These are phyloP conservation scores for Lytechinus pictus DNA, from an alignment of 35 echinoderm and acorn worm species.

Conservation along the genomic window DNA sequence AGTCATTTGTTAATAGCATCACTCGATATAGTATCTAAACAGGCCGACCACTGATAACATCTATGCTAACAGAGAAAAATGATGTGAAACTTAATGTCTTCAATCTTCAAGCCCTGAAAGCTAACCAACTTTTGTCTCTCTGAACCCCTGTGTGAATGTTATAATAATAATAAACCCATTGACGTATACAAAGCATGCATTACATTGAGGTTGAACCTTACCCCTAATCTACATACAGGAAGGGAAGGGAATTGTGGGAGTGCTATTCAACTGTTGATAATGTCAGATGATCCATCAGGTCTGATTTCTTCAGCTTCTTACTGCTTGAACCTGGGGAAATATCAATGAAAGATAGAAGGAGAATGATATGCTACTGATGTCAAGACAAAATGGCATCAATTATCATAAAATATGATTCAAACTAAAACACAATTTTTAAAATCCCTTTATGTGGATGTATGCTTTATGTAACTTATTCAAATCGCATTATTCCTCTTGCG, in stretches of 20 bases:
- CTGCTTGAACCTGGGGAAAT: slow-evolving; percentile 27
- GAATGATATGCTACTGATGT: background rate
- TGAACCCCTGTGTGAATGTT: too few relatives aligned
- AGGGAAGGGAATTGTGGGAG: background rate
- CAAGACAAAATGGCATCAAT: too few relatives aligned
- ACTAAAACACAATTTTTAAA: too few relatives aligned
- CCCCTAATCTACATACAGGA: background rate
- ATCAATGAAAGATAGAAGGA: background rate
- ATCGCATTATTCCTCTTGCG: too few relatives aligned
- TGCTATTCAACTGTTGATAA: background rate
- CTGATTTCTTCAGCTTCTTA: slow-evolving; percentile 66
- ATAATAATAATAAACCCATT: too few relatives aligned
- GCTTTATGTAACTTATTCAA: too few relatives aligned
- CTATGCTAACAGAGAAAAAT: too few relatives aligned
- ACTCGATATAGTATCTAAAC: too few relatives aligned
- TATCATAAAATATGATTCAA: too few relatives aligned
- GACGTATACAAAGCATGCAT: background rate
- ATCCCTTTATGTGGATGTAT: too few relatives aligned
- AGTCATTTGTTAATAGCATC: too few relatives aligned
- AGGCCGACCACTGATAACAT: too few relatives aligned
- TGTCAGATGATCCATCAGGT: slow-evolving; percentile 42
- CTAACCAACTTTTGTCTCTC: background rate
- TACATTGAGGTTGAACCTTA: slow-evolving; percentile 11
- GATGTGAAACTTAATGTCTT: background rate
- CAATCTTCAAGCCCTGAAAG: background rate